Conservation (phyloP, 2,888 invertebrate species). For the Caenorhabditis macrosperma region DNA sequence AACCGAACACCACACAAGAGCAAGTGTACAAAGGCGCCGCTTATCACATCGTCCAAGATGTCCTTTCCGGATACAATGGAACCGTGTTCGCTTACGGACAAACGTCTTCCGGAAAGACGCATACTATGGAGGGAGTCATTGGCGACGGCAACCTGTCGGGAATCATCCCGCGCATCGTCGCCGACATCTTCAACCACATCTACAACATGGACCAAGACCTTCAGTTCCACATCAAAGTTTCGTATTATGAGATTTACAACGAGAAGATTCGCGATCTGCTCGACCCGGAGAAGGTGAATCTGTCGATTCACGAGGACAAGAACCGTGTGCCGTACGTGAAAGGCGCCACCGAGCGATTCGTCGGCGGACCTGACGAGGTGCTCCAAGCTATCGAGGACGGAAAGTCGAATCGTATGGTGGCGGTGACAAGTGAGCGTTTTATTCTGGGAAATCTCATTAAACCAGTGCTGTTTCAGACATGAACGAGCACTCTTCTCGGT, state of each 20-base stretch:
- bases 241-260: conserved; percentile 92
- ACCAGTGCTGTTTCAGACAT: conserved; percentile 86
- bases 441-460: neutral
- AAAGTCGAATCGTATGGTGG: conserved; percentile 98
- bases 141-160: conserved; percentile 81
- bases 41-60: conserved; percentile 93
- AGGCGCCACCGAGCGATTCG: conserved; percentile 98
- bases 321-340: conserved; percentile 99
- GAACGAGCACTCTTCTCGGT: conserved; percentile 99
- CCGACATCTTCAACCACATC: conserved; percentile 99
- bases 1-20: conserved; percentile 98
- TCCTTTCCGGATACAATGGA: conserved; percentile 89
- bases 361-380: conserved; percentile 98
- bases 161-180: conserved; percentile 98
- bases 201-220: conserved; percentile 99
- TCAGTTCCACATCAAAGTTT: conserved; percentile 99
- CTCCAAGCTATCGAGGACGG: conserved; percentile 99
- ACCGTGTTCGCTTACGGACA: conserved; percentile 99
- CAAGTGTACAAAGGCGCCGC: conserved; percentile 99
- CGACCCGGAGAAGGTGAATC: conserved; percentile 97
- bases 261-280: conserved; percentile 89
- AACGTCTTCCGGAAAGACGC: conserved; percentile 99
- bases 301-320: conserved; percentile 99
- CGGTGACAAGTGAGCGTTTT: conserved; percentile 94
- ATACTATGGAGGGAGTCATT: conserved; percentile 93